phyloP scores from a whole-genome alignment of 2,888 invertebrate species.

The Tetramorium bicarinatum region DNA sequence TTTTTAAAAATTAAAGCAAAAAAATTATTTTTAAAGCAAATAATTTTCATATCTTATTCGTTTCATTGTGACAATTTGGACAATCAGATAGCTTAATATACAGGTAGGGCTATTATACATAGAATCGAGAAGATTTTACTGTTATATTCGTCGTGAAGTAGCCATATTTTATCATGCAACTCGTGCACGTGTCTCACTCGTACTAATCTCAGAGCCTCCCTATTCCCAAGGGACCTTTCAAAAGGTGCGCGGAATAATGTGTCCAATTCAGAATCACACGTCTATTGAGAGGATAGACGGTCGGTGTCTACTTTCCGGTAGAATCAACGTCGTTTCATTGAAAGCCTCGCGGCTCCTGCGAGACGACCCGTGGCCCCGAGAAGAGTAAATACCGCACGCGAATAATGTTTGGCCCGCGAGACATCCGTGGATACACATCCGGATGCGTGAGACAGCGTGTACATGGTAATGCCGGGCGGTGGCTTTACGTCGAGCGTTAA shows the following conservation, averaged over 20 bases:
- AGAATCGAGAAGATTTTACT: background rate
- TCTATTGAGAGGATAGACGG: constrained; percentile 44
- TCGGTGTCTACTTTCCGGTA: constrained; percentile 40
- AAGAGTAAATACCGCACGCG: constrained; percentile 34
- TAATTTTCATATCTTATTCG: too few species aligned
- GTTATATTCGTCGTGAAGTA: constrained; percentile 4
- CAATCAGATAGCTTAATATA: too few species aligned
- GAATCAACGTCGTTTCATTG: constrained; percentile 49
- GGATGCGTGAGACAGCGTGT: constrained; percentile 66
- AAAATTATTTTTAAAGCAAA: too few species aligned
- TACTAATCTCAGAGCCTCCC: constrained; percentile 2
- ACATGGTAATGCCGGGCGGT: constrained; percentile 71
- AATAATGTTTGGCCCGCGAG: constrained; percentile 33
- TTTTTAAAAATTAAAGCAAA: too few species aligned
- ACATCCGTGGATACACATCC: constrained; percentile 38
- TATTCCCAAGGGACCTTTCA: background rate
- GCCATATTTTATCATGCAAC: constrained; percentile 25
- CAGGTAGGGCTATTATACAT: background rate
- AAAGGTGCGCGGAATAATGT: constrained; percentile 26
- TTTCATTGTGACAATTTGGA: too few species aligned
- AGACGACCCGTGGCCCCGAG: constrained; percentile 8
- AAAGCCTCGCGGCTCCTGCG: constrained; percentile 3
- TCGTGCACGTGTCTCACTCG: constrained; percentile 20
- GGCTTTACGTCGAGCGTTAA: constrained; percentile 73
- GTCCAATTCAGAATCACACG: constrained; percentile 48